Evolutionary conservation across 2,888 invertebrate species (phyloP).

Genomic region (Amiota minor): DNA sequence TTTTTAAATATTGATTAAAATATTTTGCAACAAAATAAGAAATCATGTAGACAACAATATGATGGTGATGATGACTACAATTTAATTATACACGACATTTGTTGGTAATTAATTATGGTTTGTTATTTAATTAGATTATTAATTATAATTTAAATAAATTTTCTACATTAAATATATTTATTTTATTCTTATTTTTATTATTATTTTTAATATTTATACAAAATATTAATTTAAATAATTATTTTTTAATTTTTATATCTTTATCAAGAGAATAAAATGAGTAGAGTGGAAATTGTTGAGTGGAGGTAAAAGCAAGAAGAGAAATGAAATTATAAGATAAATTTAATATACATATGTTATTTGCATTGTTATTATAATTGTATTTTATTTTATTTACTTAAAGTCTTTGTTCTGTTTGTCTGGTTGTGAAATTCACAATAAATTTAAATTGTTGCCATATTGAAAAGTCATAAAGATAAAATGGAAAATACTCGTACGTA

Average conservation of each 20-base stretch:
- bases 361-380: too few relatives aligned
- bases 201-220: neutral
- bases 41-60: neutral
- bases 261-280: too few relatives aligned
- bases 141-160: too few relatives aligned
- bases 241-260: neutral
- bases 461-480: slow-evolving; percentile 26
- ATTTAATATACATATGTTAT: neutral
- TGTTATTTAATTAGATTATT: neutral
- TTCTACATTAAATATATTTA: neutral
- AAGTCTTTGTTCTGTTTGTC: slow-evolving; percentile 2
- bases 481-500: slow-evolving; percentile 4
- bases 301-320: too few relatives aligned
- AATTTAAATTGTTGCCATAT: slow-evolving; percentile 24
- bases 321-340: neutral
- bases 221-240: neutral
- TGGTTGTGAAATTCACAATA: slow-evolving; percentile 5
- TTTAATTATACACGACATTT: slow-evolving; percentile 10
- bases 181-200: neutral
- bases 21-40: too few relatives aligned
- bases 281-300: too few relatives aligned
- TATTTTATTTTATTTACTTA: neutral
- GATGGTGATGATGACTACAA: slow-evolving; percentile 6
- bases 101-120: slow-evolving; percentile 6
- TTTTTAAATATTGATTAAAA: neutral